These are phyloP conservation scores for Menidia beryllina DNA, from an alignment of 2,113 vertebrate species.

Conservation along the genomic window DNA sequence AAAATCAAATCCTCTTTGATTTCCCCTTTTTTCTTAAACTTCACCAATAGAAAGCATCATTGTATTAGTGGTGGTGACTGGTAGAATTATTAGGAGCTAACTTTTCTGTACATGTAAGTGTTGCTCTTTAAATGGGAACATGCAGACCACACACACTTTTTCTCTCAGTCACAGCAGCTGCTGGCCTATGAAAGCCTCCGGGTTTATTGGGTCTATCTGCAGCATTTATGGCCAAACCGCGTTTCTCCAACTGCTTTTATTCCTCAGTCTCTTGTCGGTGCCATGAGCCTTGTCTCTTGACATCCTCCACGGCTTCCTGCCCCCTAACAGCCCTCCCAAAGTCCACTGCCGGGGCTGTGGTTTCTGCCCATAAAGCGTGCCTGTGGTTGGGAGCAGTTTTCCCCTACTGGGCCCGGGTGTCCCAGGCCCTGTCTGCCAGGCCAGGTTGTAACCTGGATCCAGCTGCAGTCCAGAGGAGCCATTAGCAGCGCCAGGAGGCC, in stretches of 20 bases:
- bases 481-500: conserved; percentile 77
- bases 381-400: conserved; percentile 49
- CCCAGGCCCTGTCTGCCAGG: conserved; percentile 47
- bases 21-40: not conserved
- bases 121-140: conserved; percentile 35
- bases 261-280: conserved; percentile 27
- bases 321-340: conserved; percentile 14
- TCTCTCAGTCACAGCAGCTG: conserved; percentile 41
- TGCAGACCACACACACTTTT: conserved; percentile 23
- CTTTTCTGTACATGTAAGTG: conserved; percentile 4
- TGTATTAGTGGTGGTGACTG: conserved; percentile 10
- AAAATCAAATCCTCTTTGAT: not conserved
- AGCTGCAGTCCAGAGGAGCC: conserved; percentile 78
- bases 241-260: conserved; percentile 61
- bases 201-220: conserved; percentile 71
- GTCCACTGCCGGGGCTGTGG: conserved; percentile 11
- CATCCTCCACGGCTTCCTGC: conserved; percentile 40
- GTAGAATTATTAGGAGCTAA: conserved; percentile 2
- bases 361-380: conserved; percentile 30
- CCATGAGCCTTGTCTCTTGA: conserved; percentile 33
- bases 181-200: conserved; percentile 50
- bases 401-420: conserved; percentile 46
- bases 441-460: conserved; percentile 78
- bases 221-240: conserved; percentile 62
- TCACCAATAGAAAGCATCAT: not conserved